Conservation (phyloP, 2,113 vertebrate genomes). For the Mellivora capensis region DNA sequence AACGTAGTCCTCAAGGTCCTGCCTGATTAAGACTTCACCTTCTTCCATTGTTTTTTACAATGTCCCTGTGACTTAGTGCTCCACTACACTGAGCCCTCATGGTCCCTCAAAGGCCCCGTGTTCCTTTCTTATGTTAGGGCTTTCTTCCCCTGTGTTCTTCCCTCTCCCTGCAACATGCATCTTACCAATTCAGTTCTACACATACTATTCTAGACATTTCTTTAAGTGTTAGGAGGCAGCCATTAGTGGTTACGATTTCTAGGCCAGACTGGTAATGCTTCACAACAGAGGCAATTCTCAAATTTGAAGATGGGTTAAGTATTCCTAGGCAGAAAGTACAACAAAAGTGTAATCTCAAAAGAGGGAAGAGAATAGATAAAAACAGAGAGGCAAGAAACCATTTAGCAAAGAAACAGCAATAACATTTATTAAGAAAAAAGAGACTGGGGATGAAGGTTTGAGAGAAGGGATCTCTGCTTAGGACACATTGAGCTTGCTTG, state of each 20-base stretch:
- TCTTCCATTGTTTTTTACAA: neutral
- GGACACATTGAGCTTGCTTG: neutral
- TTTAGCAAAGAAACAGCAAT: neutral
- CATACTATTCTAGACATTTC: neutral
- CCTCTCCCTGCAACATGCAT: neutral
- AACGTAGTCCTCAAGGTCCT: neutral
- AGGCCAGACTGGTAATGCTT: neutral
- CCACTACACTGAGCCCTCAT: neutral
- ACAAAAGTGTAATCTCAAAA: neutral
- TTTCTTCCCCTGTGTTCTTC: neutral
- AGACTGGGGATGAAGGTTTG: neutral
- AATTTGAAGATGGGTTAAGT: neutral
- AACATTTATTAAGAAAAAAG: slow-evolving; percentile 29
- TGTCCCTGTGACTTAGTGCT: neutral
- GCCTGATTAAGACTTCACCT: neutral
- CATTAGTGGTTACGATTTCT: neutral
- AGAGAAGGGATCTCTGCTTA: neutral
- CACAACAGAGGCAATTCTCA: neutral
- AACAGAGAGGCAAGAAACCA: neutral
- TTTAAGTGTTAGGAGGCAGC: neutral
- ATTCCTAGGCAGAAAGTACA: neutral
- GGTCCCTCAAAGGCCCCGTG: neutral
- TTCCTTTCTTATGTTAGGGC: neutral
- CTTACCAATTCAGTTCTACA: neutral
- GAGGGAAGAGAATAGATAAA: neutral